Base-by-base conservation (phyloP, 1,140 invertebrate genomes). In the Bathynomus jamesi region DNA sequence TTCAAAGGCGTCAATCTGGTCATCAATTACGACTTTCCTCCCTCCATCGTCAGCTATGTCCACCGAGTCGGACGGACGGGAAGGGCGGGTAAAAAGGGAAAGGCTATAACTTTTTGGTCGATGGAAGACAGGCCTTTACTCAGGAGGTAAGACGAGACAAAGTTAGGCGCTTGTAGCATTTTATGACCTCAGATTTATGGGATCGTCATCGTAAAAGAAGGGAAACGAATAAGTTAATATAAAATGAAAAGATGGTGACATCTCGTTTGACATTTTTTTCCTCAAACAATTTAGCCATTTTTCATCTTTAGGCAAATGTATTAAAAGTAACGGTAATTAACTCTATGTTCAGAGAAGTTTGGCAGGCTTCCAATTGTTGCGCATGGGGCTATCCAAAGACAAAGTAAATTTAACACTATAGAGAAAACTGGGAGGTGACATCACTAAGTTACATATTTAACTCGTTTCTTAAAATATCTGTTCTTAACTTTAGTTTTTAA, bases 21-120 rank as follows among this genome's bases (percentile, higher is more conserved):
- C 28, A 87, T 99, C 70, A 99, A 99, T 84, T 99, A 96, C 82
- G 97, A 99, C 84, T 95, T 99, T 80, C 97, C 97, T 29, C 88
- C 90, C 13, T 91, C 89, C 40, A 89, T 91, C 60, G 91, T 98
- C 71, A 91, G 92, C 21, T 99, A 99, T 79, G 92, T 99, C 78
- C 97, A 99, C 84, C 87, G 92, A 78, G 90, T 94, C 78, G 91
- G 95, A 31, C 84, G 97, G 71, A 97, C 96, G 0, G 97, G 97
- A 3, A 84, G 97, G 78, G 96, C 96, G n/a, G 95, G 92, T 13
- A 85, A 89, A 76, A 86, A 82, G 73, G 96, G 94, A 24, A 88
- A 87, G 80, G 95, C 96, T 0, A 85, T 99, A 40, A 99, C 96
- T 2, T 98, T 95, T 84, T 99, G 97, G 80, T 96, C 96, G 1